Conservation (phyloP, 2,113 vertebrate species). For the Chrysemys picta region DNA sequence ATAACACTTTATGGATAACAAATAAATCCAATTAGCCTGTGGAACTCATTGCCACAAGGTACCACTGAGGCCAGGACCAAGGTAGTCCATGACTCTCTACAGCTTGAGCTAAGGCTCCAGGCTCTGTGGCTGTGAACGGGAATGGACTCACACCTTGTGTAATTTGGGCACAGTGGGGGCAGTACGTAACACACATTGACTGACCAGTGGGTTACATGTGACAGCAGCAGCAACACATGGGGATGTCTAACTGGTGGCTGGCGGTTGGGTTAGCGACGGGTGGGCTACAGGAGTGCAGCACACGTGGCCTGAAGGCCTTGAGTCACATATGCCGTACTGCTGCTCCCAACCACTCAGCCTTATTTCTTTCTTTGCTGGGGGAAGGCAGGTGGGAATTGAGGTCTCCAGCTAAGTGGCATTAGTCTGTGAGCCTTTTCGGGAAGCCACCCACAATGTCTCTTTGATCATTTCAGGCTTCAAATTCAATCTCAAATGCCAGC, state of each 20-base stretch:
- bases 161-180: not conserved
- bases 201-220: not conserved
- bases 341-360: too few relatives aligned
- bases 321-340: not conserved
- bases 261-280: too few relatives aligned
- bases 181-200: not conserved
- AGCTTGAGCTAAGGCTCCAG: not conserved
- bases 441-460: not conserved
- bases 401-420: too few relatives aligned
- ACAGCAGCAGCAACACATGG: not conserved
- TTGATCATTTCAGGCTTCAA: not conserved
- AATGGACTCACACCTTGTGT: too few relatives aligned
- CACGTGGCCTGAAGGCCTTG: not conserved
- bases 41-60: rapidly evolving
- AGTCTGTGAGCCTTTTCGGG: not conserved
- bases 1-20: too few relatives aligned
- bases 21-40: rapidly evolving
- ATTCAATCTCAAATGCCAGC: not conserved
- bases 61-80: not conserved
- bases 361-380: too few relatives aligned
- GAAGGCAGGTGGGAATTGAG: too few relatives aligned
- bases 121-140: not conserved
- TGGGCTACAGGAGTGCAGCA: too few relatives aligned
- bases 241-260: not conserved
- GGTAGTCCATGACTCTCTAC: not conserved